Percentiles rank a stretch among this genome's conserved stretches.
These are phyloP conservation scores for Mylabris sibirica DNA, from an alignment of 2,888 invertebrate genomes.

Conservation along the genomic window DNA sequence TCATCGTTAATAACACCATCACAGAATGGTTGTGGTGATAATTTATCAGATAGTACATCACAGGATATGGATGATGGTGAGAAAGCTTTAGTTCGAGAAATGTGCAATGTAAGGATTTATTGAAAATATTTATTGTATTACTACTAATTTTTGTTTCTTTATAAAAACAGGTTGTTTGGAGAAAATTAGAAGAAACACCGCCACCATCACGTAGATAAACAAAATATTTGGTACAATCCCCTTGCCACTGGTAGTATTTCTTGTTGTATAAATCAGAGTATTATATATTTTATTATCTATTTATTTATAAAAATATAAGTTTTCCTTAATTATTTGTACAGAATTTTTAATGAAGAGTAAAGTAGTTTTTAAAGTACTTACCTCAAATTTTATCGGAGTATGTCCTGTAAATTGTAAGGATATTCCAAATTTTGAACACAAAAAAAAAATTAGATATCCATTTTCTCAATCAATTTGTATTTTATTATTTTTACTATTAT, in stretches of 20 bases:
- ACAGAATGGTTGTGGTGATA: slow-evolving; percentile 40
- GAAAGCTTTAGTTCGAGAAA: slow-evolving; percentile 91
- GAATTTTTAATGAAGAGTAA: slow-evolving; percentile 14
- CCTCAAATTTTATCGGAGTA: neutral
- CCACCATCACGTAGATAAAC: slow-evolving; percentile 66
- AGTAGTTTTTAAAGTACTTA: neutral
- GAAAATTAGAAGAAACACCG: slow-evolving; percentile 84
- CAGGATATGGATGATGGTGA: slow-evolving; percentile 85
- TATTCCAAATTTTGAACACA: neutral
- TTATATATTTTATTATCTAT: slow-evolving; percentile 31
- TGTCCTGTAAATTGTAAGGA: neutral
- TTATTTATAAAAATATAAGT: slow-evolving; percentile 22
- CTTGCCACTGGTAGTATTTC: slow-evolving; percentile 28
- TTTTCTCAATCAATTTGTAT: slow-evolving; percentile 4
- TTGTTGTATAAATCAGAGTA: slow-evolving; percentile 23
- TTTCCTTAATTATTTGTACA: slow-evolving; percentile 25
- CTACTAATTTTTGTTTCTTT: slow-evolving; percentile 40
- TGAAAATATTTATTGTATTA: neutral
- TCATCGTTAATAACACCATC: slow-evolving; percentile 12
- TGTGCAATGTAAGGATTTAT: slow-evolving; percentile 81
- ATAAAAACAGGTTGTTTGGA: slow-evolving; percentile 80
- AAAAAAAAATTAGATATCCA: neutral
- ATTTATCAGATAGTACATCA: slow-evolving; percentile 54
- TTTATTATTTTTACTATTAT: slow-evolving; percentile 1
- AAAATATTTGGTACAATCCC: slow-evolving; percentile 15